A percentile compares a stretch with the other conserved stretches of the same genome.
Conservation (phyloP, 2,888 invertebrate genomes). For the Branchinecta sandiegonensis region DNA sequence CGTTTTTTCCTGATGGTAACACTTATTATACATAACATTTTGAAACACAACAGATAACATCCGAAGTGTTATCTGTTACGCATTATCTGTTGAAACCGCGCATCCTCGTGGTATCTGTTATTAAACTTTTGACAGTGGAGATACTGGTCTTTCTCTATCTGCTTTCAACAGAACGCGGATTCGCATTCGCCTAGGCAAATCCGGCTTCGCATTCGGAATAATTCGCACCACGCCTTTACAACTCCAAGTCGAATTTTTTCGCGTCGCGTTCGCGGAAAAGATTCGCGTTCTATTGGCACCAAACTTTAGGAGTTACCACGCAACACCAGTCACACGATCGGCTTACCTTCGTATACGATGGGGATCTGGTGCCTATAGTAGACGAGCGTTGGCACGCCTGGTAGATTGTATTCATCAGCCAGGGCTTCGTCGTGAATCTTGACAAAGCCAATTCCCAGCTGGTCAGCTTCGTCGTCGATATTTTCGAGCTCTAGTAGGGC, state of each 20-base stretch:
- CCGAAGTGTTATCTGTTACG: too few species aligned
- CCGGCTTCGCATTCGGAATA: background rate
- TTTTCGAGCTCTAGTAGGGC: conserved; percentile 80
- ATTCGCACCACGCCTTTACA: background rate
- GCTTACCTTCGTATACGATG: conserved; percentile 77
- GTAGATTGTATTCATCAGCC: conserved; percentile 83
- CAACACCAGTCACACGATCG: background rate
- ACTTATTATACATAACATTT: too few species aligned
- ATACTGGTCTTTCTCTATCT: too few species aligned
- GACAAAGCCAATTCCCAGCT: conserved; percentile 82
- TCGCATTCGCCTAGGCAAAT: background rate
- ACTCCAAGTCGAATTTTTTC: too few species aligned
- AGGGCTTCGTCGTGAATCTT: conserved; percentile 82
- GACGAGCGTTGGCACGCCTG: conserved; percentile 68
- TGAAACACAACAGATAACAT: too few species aligned
- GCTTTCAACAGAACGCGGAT: background rate
- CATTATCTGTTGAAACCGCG: too few species aligned
- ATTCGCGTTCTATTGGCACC: background rate
- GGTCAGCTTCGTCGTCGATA: conserved; percentile 87
- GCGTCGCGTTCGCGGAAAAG: too few species aligned
- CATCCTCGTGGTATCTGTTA: too few species aligned
- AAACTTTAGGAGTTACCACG: background rate
- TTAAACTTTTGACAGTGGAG: too few species aligned
- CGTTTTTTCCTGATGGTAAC: too few species aligned
- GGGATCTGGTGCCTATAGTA: conserved; percentile 89